Evolutionary conservation across 2,888 invertebrate genomes (phyloP), one percentile per base, ranked within the genome.

Genomic region (Timema cristinae): DNA sequence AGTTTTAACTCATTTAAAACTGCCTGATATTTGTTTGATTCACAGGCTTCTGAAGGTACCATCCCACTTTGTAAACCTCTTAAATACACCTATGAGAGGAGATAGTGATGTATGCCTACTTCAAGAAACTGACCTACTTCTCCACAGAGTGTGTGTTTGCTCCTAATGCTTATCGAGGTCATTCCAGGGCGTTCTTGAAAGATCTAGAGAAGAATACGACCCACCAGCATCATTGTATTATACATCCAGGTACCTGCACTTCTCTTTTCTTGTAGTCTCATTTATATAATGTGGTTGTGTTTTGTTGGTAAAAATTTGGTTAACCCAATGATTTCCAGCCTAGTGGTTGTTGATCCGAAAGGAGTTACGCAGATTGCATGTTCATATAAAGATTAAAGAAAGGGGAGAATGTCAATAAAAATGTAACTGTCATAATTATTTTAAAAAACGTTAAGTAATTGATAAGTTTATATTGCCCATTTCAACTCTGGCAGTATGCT

Each of bases 31-130:
- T 67, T 79, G 79, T 0, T 0, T 32, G 32, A 32, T 75, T 83
- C 85, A 73, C 79, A 91, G 90, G 89, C 91, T 75, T 87, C 88
- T 78, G 93, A 93, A 79, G 94, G 92, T 75, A 86, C 91, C 10
- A 92, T 98, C 78, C 94, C 95, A 1, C 86, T 98, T 77, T 96
- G 96, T 16, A 98, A 98, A 80, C 98, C 98, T 0, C 88, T 98
- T 59, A 98, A 98, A 81, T 98, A 98, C 81, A 91, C 96, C 0
- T 99, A 98, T 81, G 99, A 99, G 82, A 98, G 80, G 99, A 99
- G 85, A 99, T 99, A 80, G 99, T 98, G 0, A 96, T 98, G 95
- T 98, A 99, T 84, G 98, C 99, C 0, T 95, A 98, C 81, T 98
- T 94, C 81, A 95, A 95, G 81, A 93, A 94, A 79, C 84, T 99